Evolutionary conservation across 2,888 invertebrate species (phyloP).

Genomic region (Acronicta alni): DNA sequence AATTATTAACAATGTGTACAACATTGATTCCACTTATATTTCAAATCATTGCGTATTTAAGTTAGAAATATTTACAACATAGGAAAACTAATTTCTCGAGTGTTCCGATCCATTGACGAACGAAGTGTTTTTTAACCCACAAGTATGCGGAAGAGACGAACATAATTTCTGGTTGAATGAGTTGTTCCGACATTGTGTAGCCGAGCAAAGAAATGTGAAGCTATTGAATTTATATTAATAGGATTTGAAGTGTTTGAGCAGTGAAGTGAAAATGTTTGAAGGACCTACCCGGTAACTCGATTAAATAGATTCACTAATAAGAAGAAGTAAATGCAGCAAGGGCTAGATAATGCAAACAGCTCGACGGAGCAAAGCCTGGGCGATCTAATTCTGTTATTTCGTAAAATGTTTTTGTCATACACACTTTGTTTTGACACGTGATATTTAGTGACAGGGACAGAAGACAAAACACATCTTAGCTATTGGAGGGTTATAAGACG

Average conservation of each 20-base stretch:
- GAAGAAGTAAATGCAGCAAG: neutral
- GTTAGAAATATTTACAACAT: neutral
- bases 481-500: too few species aligned
- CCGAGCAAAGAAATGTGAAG: constrained; percentile 1
- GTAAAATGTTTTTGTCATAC: too few species aligned
- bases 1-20: too few species aligned
- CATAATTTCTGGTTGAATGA: constrained; percentile 16
- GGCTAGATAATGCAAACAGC: too few species aligned
- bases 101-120: constrained; percentile 18
- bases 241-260: constrained; percentile 3
- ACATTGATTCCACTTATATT: neutral
- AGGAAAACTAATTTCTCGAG: constrained; percentile 5
- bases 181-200: constrained; percentile 9
- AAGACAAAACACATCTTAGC: too few species aligned
- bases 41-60: constrained; percentile 1
- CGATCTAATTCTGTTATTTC: too few species aligned
- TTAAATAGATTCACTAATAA: neutral
- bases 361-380: too few species aligned
- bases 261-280: constrained; percentile 7
- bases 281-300: neutral
- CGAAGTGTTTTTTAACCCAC: constrained; percentile 14
- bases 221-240: neutral
- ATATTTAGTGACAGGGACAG: too few species aligned
- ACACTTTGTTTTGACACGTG: too few species aligned
- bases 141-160: constrained; percentile 27